Evolutionary conservation across 1,140 invertebrate species (phyloP), one percentile per base, ranked within the genome.

Genomic region (Armadillidium nasatum): DNA sequence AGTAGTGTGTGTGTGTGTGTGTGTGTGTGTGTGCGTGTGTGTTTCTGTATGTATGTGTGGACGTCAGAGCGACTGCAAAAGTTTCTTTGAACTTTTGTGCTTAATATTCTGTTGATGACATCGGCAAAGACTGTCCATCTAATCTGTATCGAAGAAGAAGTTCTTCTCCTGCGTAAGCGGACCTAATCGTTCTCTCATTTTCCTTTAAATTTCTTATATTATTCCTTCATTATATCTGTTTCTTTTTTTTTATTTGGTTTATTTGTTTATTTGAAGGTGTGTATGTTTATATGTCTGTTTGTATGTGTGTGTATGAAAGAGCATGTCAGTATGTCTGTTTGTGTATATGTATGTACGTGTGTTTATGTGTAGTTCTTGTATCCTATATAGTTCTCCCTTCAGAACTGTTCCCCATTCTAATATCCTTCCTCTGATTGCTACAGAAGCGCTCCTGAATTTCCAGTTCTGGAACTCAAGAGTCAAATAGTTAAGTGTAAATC

Each of bases 401-500:
- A 50, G 46, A 50, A 50, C 46, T 50, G 46, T 15, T 50, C 46
- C 46, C 77, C 77, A 75, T 75, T 78, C 77, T 78, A 78, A 78
- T 78, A 78, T 78, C 77, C 77, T 78, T 78, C 77, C 77, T 78
- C 74, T 78, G 77, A 78, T 78, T 78, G 77, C 77, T 78, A 78
- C 77, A 78, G 77, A 73, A 76, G 74, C 77, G 77, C 77, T 78
- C 77, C 77, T 75, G 77, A 78, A 78, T 78, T 78, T 78, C 77
- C 74, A 78, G 71, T 70, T 78, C 75, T 67, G 73, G 74, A 73
- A 73, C 73, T 73, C 77, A 78, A 78, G 75, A 75, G 77, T 78
- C 77, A 78, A 74, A 75, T 73, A 43, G 66, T 70, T 33, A 33
- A 22, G 66, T 9, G 60, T 50, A 22, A 21, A 9, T 22, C 60